These are phyloP conservation scores for Drosophila lacertosa DNA, from an alignment of 1,140 invertebrate species.

Conservation along the genomic window DNA sequence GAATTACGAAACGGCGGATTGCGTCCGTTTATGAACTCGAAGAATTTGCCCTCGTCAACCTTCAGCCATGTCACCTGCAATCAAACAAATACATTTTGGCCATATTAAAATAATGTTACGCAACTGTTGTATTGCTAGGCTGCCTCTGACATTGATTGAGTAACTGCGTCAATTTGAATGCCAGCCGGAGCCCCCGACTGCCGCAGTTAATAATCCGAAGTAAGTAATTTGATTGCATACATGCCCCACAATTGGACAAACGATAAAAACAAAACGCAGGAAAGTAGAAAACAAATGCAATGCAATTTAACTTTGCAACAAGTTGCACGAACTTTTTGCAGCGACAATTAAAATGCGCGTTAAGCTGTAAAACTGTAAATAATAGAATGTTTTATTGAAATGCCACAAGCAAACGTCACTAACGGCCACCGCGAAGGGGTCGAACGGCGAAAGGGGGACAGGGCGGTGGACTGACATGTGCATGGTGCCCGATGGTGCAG, in stretches of 20 bases:
- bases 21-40: slow-evolving; percentile 90
- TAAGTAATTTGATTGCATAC: slow-evolving; percentile 23
- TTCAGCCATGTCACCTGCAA: slow-evolving; percentile 88
- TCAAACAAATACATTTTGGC: slow-evolving; percentile 45
- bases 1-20: slow-evolving; percentile 89
- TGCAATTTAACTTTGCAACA: slow-evolving; percentile 73
- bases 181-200: slow-evolving; percentile 20
- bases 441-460: too few species aligned
- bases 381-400: slow-evolving; percentile 74
- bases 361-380: slow-evolving; percentile 75
- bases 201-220: slow-evolving; percentile 24
- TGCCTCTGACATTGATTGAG: slow-evolving; percentile 71
- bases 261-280: slow-evolving; percentile 3
- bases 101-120: slow-evolving; percentile 56
- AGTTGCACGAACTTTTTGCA: slow-evolving; percentile 53
- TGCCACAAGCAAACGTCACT: slow-evolving; percentile 40
- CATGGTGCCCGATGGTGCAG: slow-evolving; percentile 4
- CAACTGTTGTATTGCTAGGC: neutral
- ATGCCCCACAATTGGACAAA: slow-evolving; percentile 11
- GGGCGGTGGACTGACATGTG: neutral
- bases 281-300: slow-evolving; percentile 29
- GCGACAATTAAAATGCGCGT: slow-evolving; percentile 65
- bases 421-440: neutral
- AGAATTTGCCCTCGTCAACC: slow-evolving; percentile 89
- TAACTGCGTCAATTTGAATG: slow-evolving; percentile 45